These are phyloP conservation scores for Garrulus glandarius DNA, from an alignment of 2,797 vertebrate species.

Conservation along the genomic window DNA sequence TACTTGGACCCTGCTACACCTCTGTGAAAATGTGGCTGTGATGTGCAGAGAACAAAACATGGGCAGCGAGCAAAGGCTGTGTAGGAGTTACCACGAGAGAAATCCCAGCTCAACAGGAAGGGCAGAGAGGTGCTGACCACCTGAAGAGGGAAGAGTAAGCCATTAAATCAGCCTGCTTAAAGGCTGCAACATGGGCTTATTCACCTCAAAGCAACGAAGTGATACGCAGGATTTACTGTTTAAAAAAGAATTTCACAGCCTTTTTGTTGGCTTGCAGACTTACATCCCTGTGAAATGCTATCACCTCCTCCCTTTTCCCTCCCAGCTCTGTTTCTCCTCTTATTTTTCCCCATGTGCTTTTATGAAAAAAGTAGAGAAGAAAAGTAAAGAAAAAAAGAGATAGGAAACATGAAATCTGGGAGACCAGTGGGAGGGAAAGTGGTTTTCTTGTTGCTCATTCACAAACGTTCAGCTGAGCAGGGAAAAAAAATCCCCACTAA, in stretches of 20 bases:
- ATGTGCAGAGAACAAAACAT: background rate
- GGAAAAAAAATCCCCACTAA: background rate
- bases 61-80: accelerated
- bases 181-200: background rate
- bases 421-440: background rate
- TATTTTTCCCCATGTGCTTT: background rate
- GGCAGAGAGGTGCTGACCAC: background rate
- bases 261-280: background rate
- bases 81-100: background rate
- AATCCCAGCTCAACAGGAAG: background rate
- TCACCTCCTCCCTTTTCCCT: background rate
- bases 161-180: background rate
- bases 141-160: background rate
- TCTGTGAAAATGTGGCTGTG: background rate
- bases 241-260: background rate
- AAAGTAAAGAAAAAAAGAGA: background rate
- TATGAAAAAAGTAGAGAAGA: background rate
- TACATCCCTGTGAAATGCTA: background rate
- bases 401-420: background rate
- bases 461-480: background rate
- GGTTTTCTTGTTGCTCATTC: background rate
- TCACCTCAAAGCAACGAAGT: background rate
- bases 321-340: background rate
- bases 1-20: background rate
- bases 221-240: background rate